phyloP scores from a whole-genome alignment of 2,113 vertebrate genomes.

The Scatophagus argus region DNA sequence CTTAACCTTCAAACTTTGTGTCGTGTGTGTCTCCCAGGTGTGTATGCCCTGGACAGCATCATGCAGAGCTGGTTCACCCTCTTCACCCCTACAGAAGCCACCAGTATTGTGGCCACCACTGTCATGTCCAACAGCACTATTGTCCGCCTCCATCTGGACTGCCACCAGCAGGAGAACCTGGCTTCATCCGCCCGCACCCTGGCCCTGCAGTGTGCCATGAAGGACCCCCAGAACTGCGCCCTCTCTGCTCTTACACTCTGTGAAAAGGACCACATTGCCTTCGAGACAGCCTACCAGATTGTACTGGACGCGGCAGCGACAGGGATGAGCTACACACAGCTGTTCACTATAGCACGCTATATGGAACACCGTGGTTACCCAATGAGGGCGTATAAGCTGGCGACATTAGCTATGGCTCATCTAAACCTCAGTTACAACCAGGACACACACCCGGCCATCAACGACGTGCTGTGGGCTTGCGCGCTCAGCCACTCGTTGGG shows the following conservation, averaged over 20 bases:
- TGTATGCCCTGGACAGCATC: slow-evolving; percentile 97
- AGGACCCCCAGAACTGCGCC: slow-evolving; percentile 98
- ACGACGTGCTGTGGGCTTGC: slow-evolving; percentile 99
- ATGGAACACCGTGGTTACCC: slow-evolving; percentile 99
- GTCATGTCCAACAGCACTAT: slow-evolving; percentile 98
- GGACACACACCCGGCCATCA: slow-evolving; percentile 99
- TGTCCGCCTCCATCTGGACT: slow-evolving; percentile 96
- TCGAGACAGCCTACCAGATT: slow-evolving; percentile 99
- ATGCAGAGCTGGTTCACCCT: slow-evolving; percentile 99
- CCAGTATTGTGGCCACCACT: slow-evolving; percentile 96
- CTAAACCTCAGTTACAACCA: slow-evolving; percentile 99
- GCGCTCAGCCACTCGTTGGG: slow-evolving; percentile 98
- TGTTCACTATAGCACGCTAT: slow-evolving; percentile 99
- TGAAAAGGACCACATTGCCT: slow-evolving; percentile 99
- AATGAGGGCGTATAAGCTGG: slow-evolving; percentile 96
- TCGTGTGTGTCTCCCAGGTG: slow-evolving; percentile 77
- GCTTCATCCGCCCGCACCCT: slow-evolving; percentile 95
- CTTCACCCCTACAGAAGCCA: slow-evolving; percentile 98
- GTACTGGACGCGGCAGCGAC: slow-evolving; percentile 95
- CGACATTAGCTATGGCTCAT: slow-evolving; percentile 96
- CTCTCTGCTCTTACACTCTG: slow-evolving; percentile 97
- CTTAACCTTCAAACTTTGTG: not conserved
- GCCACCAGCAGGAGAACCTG: slow-evolving; percentile 96
- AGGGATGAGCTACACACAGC: slow-evolving; percentile 97
- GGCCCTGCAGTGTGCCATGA: slow-evolving; percentile 98